These are phyloP conservation scores for Heteromyza rotundicornis DNA, from an alignment of 2,888 invertebrate genomes.

Conservation along the genomic window DNA sequence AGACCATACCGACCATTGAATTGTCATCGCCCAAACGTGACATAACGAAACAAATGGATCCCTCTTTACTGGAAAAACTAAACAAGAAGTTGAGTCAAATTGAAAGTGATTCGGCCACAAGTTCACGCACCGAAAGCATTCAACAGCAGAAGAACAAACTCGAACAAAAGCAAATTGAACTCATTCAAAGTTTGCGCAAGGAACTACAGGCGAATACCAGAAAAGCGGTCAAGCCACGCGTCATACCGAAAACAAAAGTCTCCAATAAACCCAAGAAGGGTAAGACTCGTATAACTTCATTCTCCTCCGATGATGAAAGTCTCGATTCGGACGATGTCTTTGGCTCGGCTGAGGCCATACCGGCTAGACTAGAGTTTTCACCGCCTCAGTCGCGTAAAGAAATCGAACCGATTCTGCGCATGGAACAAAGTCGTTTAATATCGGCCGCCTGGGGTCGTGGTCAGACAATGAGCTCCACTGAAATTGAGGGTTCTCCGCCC, in stretches of 20 bases:
- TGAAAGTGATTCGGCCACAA: slow-evolving; percentile 78
- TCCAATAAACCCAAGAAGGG: slow-evolving; percentile 70
- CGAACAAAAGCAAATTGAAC: slow-evolving; percentile 66
- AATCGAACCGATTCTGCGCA: slow-evolving; percentile 75
- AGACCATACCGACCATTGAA: slow-evolving; percentile 67
- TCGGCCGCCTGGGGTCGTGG: slow-evolving; percentile 73
- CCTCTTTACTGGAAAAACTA: slow-evolving; percentile 71
- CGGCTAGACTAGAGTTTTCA: slow-evolving; percentile 74
- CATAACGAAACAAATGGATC: slow-evolving; percentile 74
- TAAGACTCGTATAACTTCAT: slow-evolving; percentile 77
- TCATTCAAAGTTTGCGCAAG: slow-evolving; percentile 68
- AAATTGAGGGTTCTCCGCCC: slow-evolving; percentile 79
- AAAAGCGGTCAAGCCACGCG: slow-evolving; percentile 71
- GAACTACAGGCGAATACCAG: slow-evolving; percentile 65
- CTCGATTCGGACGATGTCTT: slow-evolving; percentile 80
- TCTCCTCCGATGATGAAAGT: slow-evolving; percentile 79
- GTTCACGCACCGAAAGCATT: slow-evolving; percentile 75
- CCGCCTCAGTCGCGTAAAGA: slow-evolving; percentile 79
- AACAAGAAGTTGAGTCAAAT: slow-evolving; percentile 78
- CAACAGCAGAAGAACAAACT: slow-evolving; percentile 65
- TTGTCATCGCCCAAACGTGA: slow-evolving; percentile 75
- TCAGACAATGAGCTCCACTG: slow-evolving; percentile 79
- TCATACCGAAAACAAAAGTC: slow-evolving; percentile 68
- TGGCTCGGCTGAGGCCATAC: slow-evolving; percentile 77
- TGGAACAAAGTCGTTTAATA: slow-evolving; percentile 74